Evolutionary conservation across 2,888 invertebrate genomes (phyloP), one percentile per base, ranked within the genome.

Genomic region (Tortricodes alternella): DNA sequence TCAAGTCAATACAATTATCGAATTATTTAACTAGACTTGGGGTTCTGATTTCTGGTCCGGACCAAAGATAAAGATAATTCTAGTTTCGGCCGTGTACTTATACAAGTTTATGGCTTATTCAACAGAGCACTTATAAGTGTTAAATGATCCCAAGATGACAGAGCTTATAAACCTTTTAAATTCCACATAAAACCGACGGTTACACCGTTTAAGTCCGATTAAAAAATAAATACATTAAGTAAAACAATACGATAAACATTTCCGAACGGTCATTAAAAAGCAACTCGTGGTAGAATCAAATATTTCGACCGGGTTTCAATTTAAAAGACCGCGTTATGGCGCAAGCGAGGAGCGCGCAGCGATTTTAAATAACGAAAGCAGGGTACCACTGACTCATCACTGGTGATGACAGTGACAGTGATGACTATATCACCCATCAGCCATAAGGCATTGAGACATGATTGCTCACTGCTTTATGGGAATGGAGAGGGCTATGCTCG

Each of bases 181-280:
- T 29, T 56, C 16, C 27, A 32, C 50, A 56, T 56, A 32, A 56
- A 50, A 50, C 48, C 15, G 11, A 24, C 49, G 21, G 49, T 49
- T 56, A 56, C 43, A 56, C 37, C 35, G 13, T 56, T 56, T 37
- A 50, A 38, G 24, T 23, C 43, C 49, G 56, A 56, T 56, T 56
- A 50, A 50, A 55, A 55, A 56, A 56, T 50, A 56, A 56, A 56
- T 56, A 56, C 56, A 56, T 56, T 50, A 50, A 56, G 56, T 56
- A 38, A 56, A 56, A 56, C 56, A 56, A 56, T 56, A 50, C 56
- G 56, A 56, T 56, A 56, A 56, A 56, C 56, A 51, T 57, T 52
- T 50, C 53, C 58, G 59, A 63, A 60, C 58, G 64, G 68, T 66
- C 71, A 74, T 76, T 76, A 76, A 73, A 72, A 70, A 72, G 67